Evolutionary conservation across 2,797 vertebrate genomes (phyloP).

Genomic region (Emys orbicularis): DNA sequence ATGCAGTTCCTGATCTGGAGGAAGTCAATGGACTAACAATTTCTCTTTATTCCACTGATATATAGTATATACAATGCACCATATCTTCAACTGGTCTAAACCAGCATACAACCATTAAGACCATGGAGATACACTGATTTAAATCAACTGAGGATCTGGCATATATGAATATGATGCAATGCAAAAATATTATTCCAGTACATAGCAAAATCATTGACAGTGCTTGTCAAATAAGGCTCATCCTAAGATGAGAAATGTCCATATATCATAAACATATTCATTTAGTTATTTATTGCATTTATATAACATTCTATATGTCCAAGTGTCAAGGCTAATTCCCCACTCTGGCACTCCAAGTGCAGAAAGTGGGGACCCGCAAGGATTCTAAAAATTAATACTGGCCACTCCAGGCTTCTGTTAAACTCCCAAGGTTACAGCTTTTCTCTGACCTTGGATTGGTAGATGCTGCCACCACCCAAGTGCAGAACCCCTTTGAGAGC

Average conservation of each 20-base stretch:
- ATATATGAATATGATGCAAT: background rate
- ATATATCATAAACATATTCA: conserved; percentile 16
- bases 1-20: background rate
- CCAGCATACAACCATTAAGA: background rate
- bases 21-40: background rate
- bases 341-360: too few species aligned
- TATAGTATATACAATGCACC: background rate
- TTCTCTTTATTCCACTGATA: background rate
- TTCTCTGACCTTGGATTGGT: too few species aligned
- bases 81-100: background rate
- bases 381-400: too few species aligned
- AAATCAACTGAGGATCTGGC: conserved; percentile 23
- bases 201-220: conserved; percentile 5
- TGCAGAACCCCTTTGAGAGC: too few species aligned
- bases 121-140: conserved; percentile 13
- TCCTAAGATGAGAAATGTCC: conserved; percentile 23
- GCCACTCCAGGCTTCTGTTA: too few species aligned
- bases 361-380: too few species aligned
- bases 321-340: background rate
- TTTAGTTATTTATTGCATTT: background rate
- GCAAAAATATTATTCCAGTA: conserved; percentile 5
- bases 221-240: conserved; percentile 41
- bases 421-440: too few species aligned
- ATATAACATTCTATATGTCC: background rate
- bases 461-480: too few species aligned